Evolutionary conservation across 2,113 vertebrate species (phyloP), one percentile per base, ranked within the genome.

Genomic region (Protobothrops mucrosquamatus): DNA sequence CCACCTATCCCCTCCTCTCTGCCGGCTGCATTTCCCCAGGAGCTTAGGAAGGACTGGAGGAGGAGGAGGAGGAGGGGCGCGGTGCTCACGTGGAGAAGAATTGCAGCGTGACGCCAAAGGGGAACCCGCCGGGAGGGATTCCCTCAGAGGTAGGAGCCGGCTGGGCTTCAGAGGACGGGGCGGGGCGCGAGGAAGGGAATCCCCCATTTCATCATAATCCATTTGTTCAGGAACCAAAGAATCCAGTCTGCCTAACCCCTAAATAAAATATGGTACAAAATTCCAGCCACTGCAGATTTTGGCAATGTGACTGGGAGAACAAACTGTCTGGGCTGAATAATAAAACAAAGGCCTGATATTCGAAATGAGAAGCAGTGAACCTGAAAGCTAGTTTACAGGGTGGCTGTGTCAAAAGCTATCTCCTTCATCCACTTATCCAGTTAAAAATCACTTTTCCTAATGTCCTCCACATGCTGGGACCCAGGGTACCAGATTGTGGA

Each of bases 101-200:
- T 26, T 22, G 43, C 90, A 7, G 87, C 24, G 74, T 89, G 87
- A 89, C 1, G 0, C 8, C 0, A 0, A 0, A 8, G 0, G 0
- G 34, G 29, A 23, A 3, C 26, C 55, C 89, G 0, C 0, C 0
- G 0, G 0, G 20, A 6, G 0, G 48, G 51, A n/a, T 29, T n/a
- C 9, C 57, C 91, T 85, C 54, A 0, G 92, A 93, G 96, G 96
- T 96, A 64, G 15, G 96, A 85, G 59, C 56, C 3, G 23, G 14
- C 22, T 6, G 18, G 89, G 48, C 46, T 59, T 46, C 0, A 22
- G 34, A 8, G 89, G 10, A 4, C 2, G 4, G 57, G 92, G 89
- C 18, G 59, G 59, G 34, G 51, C 15, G 18, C 6, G 15, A 34
- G 22, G n/a, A 29, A 5, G 52, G 34, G 34, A 20, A 11, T 15